A percentile compares a stretch with the other conserved stretches of the same genome.
Evolutionary conservation across 1,140 invertebrate species (phyloP).

Genomic region (Vanessa atalanta): DNA sequence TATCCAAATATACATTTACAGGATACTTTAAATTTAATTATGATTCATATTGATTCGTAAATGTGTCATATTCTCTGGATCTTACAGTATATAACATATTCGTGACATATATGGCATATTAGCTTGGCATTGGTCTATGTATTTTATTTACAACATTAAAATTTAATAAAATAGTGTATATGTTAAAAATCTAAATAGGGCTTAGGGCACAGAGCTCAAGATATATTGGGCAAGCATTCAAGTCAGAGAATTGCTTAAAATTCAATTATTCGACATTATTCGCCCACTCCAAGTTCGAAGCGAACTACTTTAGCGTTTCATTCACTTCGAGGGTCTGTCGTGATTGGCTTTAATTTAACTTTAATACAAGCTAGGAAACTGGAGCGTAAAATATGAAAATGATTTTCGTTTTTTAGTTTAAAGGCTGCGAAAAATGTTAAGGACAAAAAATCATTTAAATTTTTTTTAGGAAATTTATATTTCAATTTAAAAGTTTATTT

Average conservation of each 20-base stretch:
- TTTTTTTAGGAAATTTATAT: too few relatives aligned
- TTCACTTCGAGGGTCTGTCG: slow-evolving; percentile 24
- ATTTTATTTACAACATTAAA: too few relatives aligned
- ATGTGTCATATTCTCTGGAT: too few relatives aligned
- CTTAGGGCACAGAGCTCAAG: slow-evolving; percentile 12
- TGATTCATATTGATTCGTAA: too few relatives aligned
- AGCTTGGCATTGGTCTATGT: too few relatives aligned
- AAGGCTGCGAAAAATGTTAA: neutral
- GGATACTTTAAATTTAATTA: too few relatives aligned
- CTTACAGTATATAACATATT: too few relatives aligned
- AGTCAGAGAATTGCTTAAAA: slow-evolving; percentile 29
- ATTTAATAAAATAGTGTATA: neutral
- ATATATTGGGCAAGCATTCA: slow-evolving; percentile 12
- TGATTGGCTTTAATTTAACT: slow-evolving; percentile 30
- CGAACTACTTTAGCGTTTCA: slow-evolving; percentile 30
- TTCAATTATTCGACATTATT: slow-evolving; percentile 30
- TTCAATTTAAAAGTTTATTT: too few relatives aligned
- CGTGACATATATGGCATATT: too few relatives aligned
- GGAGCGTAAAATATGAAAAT: slow-evolving; percentile 12
- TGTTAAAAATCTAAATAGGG: neutral
- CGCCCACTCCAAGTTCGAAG: slow-evolving; percentile 20
- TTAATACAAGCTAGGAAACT: slow-evolving; percentile 21
- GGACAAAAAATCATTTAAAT: too few relatives aligned
- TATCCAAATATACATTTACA: too few relatives aligned
- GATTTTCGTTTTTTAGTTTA: neutral